Base-by-base conservation (phyloP, 2,797 vertebrate genomes). In the Gambelia wislizenii region DNA sequence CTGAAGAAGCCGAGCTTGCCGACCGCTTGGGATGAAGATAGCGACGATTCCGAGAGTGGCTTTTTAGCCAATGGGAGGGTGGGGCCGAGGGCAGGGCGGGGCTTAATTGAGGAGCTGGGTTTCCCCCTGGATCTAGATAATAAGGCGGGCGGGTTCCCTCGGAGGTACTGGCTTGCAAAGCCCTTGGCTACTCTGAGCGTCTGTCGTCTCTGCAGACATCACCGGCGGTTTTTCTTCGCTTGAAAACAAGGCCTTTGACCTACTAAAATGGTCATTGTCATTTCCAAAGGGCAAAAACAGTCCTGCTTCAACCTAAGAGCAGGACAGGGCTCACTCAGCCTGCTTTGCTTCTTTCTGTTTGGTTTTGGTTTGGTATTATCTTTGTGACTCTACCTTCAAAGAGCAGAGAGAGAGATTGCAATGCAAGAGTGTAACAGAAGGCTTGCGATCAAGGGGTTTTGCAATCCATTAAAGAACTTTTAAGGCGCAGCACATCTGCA, bases 71-170 rank as follows among this genome's bases (percentile, higher is more conserved):
- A 59, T 7, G 22, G 74, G 83, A 69, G 27, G 39, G 84, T 61
- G 0, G 88, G 39, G 67, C 20, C 4, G 74, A 59, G 8, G 70
- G 14, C 47, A 0, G 79, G 70, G 36, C 2, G 59, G 74, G 20
- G 69, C 30, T 82, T 83, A 80, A 6, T 79, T 33, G 81, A 7
- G 67, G 25, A 89, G 67, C 52, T 80, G 90, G 77, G 86, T 81
- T 91, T 61, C 9, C 72, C 83, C 72, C 84, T 18, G 69, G 76
- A 83, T 84, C 49, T 6, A 33, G 59, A 39, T 39, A 20, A 4
- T 0, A 2, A 4, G 20, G 27, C 67, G 93, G 80, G 69, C 79
- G n/a, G 84, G 87, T 90, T 89, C 87, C 52, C 75, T 47, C 56
- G 22, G 1, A 91, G 89, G 79, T 20, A 49, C 49, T 83, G 81